A percentile compares a stretch with the other conserved stretches of the same genome.
Conservation (phyloP, 1,140 invertebrate species). For the Anthonomus grandis region DNA sequence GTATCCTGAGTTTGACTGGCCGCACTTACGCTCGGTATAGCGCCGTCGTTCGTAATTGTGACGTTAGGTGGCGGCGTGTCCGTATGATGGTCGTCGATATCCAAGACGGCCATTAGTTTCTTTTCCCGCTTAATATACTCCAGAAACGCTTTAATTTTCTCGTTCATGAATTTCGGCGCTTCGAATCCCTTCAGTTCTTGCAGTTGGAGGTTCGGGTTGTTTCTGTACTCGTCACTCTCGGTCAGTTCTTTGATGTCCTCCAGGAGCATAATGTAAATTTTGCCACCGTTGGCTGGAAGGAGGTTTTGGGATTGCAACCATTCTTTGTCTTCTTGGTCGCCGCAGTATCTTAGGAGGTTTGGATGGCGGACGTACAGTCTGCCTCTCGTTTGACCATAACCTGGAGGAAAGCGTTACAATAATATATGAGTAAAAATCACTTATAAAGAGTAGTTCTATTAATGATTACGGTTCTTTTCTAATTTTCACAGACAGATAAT, state of each 20-base stretch:
- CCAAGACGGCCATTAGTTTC: constrained; percentile 32
- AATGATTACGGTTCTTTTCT: neutral
- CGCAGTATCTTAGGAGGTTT: constrained; percentile 66
- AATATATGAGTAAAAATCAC: no score
- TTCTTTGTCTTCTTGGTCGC: constrained; percentile 78
- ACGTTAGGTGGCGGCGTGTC: constrained; percentile 44
- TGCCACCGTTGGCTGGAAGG: constrained; percentile 73
- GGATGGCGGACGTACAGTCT: constrained; percentile 75
- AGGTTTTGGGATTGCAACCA: constrained; percentile 75
- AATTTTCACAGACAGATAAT: neutral
- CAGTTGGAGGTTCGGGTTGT: constrained; percentile 62
- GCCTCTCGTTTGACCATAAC: constrained; percentile 71
- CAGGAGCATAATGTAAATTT: constrained; percentile 76
- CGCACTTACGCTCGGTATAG: constrained; percentile 42
- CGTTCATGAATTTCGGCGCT: constrained; percentile 67
- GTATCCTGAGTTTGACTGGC: constrained; percentile 33
- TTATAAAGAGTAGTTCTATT: no score
- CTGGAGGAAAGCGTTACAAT: no score
- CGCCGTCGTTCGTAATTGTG: constrained; percentile 36
- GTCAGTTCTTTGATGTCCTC: constrained; percentile 76
- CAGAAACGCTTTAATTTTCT: constrained; percentile 64
- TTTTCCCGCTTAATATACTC: constrained; percentile 46
- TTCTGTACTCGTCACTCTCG: constrained; percentile 67
- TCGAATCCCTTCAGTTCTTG: constrained; percentile 69
- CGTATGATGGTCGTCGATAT: constrained; percentile 40